Conservation (phyloP, 2,113 vertebrate species). For the Platichthys stellatus region DNA sequence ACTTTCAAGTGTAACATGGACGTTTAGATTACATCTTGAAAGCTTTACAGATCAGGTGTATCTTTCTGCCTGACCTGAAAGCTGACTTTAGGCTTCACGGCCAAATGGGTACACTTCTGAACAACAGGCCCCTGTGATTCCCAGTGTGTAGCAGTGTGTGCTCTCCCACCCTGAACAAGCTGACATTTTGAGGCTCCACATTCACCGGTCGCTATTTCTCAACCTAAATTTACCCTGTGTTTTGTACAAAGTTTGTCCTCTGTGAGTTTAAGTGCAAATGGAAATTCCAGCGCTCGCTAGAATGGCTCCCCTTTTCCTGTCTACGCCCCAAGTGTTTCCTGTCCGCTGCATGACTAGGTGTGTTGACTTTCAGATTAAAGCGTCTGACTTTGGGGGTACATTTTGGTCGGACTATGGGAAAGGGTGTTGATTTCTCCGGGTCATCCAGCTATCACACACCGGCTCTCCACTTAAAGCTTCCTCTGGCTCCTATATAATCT, state of each 20-base stretch:
- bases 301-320: constrained; percentile 80
- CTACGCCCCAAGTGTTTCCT: constrained; percentile 80
- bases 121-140: constrained; percentile 11
- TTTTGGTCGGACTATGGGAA: constrained; percentile 64
- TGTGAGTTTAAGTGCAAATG: constrained; percentile 68
- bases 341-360: constrained; percentile 71
- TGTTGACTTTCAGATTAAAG: constrained; percentile 74
- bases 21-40: neutral
- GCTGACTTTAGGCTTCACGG: neutral
- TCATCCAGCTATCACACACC: constrained; percentile 24
- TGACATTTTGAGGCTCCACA: constrained; percentile 52
- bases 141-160: neutral
- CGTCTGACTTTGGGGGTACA: constrained; percentile 55
- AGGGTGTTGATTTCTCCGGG: constrained; percentile 52
- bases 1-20: neutral
- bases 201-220: constrained; percentile 37
- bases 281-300: constrained; percentile 77
- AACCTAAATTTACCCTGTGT: constrained; percentile 39
- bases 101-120: neutral
- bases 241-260: constrained; percentile 46
- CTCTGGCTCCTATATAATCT: constrained; percentile 50
- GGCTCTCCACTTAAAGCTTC: constrained; percentile 46
- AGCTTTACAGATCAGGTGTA: neutral
- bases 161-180: constrained; percentile 25
- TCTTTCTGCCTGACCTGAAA: neutral